Evolutionary conservation across 2,888 invertebrate species (phyloP).

Genomic region (Ichneumon xanthorius): DNA sequence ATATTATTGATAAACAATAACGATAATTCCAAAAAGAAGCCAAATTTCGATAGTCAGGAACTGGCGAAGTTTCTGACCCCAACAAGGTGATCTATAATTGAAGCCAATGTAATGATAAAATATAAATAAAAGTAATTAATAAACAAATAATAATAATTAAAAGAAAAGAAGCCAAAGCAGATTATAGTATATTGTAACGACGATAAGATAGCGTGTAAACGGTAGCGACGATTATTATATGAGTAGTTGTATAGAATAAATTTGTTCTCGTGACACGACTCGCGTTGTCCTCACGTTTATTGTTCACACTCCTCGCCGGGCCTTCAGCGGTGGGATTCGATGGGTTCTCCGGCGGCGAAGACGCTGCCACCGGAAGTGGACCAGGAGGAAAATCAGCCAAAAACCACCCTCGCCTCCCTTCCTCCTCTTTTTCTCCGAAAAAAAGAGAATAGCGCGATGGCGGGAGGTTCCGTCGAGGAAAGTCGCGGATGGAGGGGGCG

Average conservation of each 20-base stretch:
- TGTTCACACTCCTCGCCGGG: background rate
- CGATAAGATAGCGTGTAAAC: conserved; percentile 77
- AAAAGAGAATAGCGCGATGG: conserved; percentile 60
- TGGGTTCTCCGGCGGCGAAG: background rate
- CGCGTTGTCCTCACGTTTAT: background rate
- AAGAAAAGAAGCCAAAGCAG: conserved; percentile 55
- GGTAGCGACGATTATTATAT: conserved; percentile 63
- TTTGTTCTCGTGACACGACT: conserved; percentile 80
- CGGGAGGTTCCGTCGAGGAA: conserved; percentile 44
- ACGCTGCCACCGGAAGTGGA: conserved; percentile 20
- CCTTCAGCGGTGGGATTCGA: background rate
- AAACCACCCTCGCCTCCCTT: conserved; percentile 38
- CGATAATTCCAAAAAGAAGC: background rate
- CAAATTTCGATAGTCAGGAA: conserved; percentile 75
- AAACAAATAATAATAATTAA: conserved; percentile 56
- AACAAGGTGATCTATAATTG: conserved; percentile 73
- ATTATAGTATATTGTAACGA: conserved; percentile 61
- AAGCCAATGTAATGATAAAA: conserved; percentile 80
- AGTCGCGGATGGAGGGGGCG: too few species aligned
- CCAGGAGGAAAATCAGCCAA: conserved; percentile 25
- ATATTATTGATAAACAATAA: conserved; percentile 73
- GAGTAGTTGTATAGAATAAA: conserved; percentile 82
- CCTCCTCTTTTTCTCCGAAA: conserved; percentile 6
- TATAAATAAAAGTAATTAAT: conserved; percentile 12
- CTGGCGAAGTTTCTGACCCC: conserved; percentile 21